Evolutionary conservation across 2,888 invertebrate species (phyloP).

Genomic region (Diarsia brunnea): DNA sequence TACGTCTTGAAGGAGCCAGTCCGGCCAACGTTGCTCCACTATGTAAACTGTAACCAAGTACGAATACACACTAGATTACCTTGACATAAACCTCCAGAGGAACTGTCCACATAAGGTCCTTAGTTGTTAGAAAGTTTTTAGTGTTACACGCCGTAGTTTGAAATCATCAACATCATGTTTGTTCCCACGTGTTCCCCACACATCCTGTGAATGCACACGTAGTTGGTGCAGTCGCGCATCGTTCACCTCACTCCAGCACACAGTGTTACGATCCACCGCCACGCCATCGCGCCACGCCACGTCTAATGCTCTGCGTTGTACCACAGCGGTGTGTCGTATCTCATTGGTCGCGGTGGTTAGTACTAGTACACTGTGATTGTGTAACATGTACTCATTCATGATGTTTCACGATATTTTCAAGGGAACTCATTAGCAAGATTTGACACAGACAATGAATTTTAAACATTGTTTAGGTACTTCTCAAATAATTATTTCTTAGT

Average conservation of each 20-base stretch:
- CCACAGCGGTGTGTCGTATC: background rate
- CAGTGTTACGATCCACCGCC: background rate
- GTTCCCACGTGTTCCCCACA: background rate
- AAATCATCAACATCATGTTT: conserved; percentile 3
- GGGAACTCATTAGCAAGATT: background rate
- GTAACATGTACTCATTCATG: background rate
- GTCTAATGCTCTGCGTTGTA: background rate
- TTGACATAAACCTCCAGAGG: background rate
- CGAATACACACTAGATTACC: too few species aligned
- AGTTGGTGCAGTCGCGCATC: background rate
- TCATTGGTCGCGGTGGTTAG: conserved; percentile 1
- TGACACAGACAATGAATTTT: background rate
- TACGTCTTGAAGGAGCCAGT: background rate
- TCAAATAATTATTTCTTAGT: background rate
- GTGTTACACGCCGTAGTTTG: background rate
- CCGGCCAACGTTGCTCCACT: background rate
- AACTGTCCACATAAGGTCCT: background rate
- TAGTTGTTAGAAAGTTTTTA: background rate
- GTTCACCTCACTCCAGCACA: background rate
- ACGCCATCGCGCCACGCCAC: background rate
- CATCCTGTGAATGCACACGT: background rate
- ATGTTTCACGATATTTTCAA: conserved; percentile 15
- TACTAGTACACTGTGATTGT: background rate
- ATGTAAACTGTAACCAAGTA: background rate
- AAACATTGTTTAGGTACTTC: background rate